A percentile compares a stretch with the other conserved stretches of the same genome.
Evolutionary conservation across 2,797 vertebrate species (phyloP).

Genomic region (Scyliorhinus canicula): DNA sequence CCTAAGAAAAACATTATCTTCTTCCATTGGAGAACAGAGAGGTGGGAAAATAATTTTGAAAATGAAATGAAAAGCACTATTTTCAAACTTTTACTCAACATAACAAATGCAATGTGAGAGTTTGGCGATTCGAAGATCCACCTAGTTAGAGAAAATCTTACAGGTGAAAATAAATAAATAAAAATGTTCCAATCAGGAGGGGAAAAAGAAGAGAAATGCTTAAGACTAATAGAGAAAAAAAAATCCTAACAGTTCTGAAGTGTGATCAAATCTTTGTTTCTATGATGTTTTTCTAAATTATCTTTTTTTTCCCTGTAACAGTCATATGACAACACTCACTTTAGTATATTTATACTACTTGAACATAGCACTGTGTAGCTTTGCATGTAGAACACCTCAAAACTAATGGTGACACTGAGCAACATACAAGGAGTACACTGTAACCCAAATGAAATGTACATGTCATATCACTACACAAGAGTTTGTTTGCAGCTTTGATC

Average conservation of each 20-base stretch:
- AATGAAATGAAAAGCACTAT: not conserved
- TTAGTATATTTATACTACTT: not conserved
- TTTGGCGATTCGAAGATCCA: not conserved
- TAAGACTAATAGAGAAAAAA: not conserved
- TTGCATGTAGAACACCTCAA: not conserved
- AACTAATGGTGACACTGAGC: not conserved
- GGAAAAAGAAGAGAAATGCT: not conserved
- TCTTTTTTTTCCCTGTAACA: not conserved
- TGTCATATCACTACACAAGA: slow-evolving; percentile 52
- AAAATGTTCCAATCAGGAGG: not conserved
- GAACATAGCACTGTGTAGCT: not conserved
- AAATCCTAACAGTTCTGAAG: not conserved
- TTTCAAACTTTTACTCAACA: no score
- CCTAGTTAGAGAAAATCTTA: not conserved
- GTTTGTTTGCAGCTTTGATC: slow-evolving; percentile 50
- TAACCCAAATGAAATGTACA: slow-evolving; percentile 47
- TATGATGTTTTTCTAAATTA: not conserved
- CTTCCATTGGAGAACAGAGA: not conserved
- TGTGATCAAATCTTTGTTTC: not conserved
- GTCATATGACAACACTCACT: not conserved
- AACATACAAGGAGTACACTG: slow-evolving; percentile 45
- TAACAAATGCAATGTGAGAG: not conserved
- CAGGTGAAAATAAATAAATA: not conserved
- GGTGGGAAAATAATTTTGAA: not conserved
- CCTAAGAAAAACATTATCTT: not conserved